Base-by-base conservation (phyloP, 2,797 vertebrate species). In the Monodelphis domestica region DNA sequence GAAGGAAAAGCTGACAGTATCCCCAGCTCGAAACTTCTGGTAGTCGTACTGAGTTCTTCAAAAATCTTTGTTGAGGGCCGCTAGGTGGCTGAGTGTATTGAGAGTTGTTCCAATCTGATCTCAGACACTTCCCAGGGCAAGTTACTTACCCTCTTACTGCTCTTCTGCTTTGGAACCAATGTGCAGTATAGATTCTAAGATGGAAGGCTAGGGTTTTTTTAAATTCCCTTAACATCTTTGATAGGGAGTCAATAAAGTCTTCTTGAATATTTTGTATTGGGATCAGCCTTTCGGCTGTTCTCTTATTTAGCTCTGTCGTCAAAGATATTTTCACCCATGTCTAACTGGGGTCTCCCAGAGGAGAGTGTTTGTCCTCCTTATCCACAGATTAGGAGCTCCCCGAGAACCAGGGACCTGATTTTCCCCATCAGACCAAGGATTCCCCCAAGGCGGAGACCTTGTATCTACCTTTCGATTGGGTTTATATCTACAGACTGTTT, bases 1-100 rank as follows among this genome's bases (percentile, higher is more conserved):
- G 0, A 0, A 87, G 33, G 53, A 29, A 56, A 53, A 11, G 0
- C 0, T 88, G 15, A 24, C 29, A 29, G 11, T 24, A 38, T 3
- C 45, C 1, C 78, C 70, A 78, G 70, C 21, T 78, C 78, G 70
- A 78, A 78, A 50, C 38, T 84, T 84, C 30, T 45, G 70, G 70
- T 45, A 78, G 53, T 11, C 2, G 50, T 55, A 11, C 24, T n/a
- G 38, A 53, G 33, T 33, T 14, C 91, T 95, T 57, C 63, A 91
- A 70, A 53, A 90, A 89, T 17, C 51, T 88, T 17, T 0, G 53
- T 28, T 17, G 54, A n/a, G n/a, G n/a, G n/a, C n/a, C n/a, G n/a
- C n/a, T n/a, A n/a, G n/a, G n/a, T n/a, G n/a, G n/a, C n/a, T n/a
- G n/a, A n/a, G n/a, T n/a, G n/a, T n/a, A n/a, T n/a, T n/a, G n/a